phyloP scores from a whole-genome alignment of 2,888 invertebrate species.

The Ophion ellenae region DNA sequence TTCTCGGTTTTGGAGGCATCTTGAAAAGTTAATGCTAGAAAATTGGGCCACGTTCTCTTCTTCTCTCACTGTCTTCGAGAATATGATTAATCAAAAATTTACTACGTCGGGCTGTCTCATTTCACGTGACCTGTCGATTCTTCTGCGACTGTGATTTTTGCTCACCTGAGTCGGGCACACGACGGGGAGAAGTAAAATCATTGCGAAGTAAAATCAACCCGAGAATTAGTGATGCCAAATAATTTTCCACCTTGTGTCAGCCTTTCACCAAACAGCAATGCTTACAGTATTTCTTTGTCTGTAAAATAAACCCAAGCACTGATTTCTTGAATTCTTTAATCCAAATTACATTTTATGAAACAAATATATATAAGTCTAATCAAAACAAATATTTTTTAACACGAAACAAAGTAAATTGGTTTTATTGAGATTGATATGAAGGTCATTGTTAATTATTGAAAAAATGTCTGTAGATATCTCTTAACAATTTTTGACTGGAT shows the following conservation, averaged over 20 bases:
- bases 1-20: conserved; percentile 13
- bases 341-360: too few relatives aligned
- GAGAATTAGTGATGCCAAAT: conserved; percentile 16
- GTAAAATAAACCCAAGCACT: neutral
- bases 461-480: too few relatives aligned
- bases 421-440: too few relatives aligned
- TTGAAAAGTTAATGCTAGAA: conserved; percentile 52
- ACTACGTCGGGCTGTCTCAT: conserved; percentile 26
- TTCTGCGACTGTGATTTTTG: conserved; percentile 1
- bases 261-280: conserved; percentile 50
- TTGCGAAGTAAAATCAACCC: neutral
- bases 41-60: conserved; percentile 53
- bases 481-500: too few relatives aligned
- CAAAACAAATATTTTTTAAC: too few relatives aligned
- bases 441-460: too few relatives aligned
- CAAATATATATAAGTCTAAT: too few relatives aligned
- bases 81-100: conserved; percentile 52
- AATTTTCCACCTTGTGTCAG: conserved; percentile 30
- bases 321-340: neutral
- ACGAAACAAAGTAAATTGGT: too few relatives aligned
- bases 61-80: conserved; percentile 8
- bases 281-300: neutral
- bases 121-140: conserved; percentile 47
- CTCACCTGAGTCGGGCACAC: neutral
- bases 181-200: conserved; percentile 29